Evolutionary conservation across 1,140 invertebrate genomes (phyloP).

Genomic region (Reticulitermes speratus): DNA sequence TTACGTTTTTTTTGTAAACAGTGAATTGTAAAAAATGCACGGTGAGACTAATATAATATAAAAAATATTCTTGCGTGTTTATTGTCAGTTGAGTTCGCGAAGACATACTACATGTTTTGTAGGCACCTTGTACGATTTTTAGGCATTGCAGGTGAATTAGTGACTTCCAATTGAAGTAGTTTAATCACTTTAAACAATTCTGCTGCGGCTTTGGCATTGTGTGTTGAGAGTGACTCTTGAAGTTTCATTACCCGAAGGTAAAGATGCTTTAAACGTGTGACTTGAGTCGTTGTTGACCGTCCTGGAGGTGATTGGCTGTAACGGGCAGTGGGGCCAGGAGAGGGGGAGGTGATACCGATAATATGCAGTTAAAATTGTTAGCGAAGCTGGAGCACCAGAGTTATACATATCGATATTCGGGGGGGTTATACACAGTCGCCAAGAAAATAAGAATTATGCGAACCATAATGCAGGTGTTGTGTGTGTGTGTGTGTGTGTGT

Average conservation of each 20-base stretch:
- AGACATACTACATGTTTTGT: no score
- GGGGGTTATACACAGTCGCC: background rate
- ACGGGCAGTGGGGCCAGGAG: background rate
- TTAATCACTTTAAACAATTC: no score
- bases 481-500: background rate
- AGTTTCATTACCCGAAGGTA: background rate
- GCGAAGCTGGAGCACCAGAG: background rate
- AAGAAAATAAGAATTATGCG: background rate
- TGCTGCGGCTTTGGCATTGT: no score
- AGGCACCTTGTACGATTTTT: no score
- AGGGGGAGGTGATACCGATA: background rate
- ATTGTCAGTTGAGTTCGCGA: no score
- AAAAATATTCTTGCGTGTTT: no score
- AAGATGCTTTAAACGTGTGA: background rate
- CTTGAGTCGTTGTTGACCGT: background rate
- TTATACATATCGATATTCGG: background rate
- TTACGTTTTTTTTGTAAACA: no score
- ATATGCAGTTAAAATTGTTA: background rate
- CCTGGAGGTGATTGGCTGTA: background rate
- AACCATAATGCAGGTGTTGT: background rate
- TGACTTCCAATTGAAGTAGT: no score
- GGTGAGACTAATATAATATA: no score
- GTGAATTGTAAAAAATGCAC: no score
- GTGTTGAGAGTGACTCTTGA: background rate
- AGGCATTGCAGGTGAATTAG: no score